Evolutionary conservation across 2,113 vertebrate species (phyloP), one percentile per base, ranked within the genome.

Genomic region (Paramisgurnus dabryanus): DNA sequence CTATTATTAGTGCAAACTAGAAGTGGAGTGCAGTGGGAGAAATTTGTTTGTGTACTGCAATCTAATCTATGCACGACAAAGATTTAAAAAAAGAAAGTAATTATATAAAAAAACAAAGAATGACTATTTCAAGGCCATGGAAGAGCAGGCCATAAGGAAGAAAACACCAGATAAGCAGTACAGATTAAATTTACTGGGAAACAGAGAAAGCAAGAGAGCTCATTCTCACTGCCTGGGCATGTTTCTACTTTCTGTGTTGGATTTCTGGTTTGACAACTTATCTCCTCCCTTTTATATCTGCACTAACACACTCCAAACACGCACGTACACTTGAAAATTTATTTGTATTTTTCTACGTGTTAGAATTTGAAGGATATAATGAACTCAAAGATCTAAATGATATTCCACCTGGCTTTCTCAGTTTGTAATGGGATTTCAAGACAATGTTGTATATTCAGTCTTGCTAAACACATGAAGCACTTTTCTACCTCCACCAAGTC

Each of bases 251-350:
- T 39, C 68, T 72, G 68, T 69, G 77, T 80, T 73, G 72, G 43
- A 66, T 82, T 88, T 89, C 88, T 87, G 89, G 88, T 90, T 91
- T 85, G 83, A 82, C 89, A 47, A 83, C 84, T 89, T 64, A 49
- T 58, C 47, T 65, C 50, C 27, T 40, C 68, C 70, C 57, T 47
- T 47, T 79, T 76, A 47, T 13, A 43, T 50, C 34, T 71, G 47
- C 7, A 45, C 72, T 60, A 34, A 78, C 80, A 66, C 67, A 57
- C 65, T 58, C 5, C 17, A 7, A 70, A 39, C 67, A 69, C 39
- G 2, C 67, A 78, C 11, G 39, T 41, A 73, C 64, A 60, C 2
- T 7, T 49, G 22, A 6, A 2, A n/a, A 58, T 2, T 1, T 34
- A 57, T 58, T 58, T 7, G 7, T 58, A 17, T n/a, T n/a, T 45